Conservation (phyloP, 2,113 vertebrate species). For the Paedocypris sp. region DNA sequence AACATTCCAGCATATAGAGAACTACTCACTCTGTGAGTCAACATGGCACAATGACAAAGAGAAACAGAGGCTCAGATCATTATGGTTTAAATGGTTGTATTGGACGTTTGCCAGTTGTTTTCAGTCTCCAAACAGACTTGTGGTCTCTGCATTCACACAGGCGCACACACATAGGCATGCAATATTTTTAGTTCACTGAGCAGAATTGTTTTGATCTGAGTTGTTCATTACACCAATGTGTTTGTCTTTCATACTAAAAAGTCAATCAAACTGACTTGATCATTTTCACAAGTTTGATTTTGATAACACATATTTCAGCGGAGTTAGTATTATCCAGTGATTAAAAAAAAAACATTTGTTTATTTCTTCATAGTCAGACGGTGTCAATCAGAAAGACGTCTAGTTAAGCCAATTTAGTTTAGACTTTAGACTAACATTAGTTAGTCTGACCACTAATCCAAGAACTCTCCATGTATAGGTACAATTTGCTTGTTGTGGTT, state of each 20-base stretch:
- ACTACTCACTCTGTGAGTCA: slow-evolving; percentile 45
- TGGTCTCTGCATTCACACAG: slow-evolving; percentile 39
- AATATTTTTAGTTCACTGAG: background rate
- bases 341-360: too few relatives aligned
- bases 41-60: slow-evolving; percentile 40
- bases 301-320: too few relatives aligned
- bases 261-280: background rate
- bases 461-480: too few relatives aligned
- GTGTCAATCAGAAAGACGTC: too few relatives aligned
- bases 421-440: too few relatives aligned
- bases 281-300: background rate
- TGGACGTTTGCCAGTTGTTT: slow-evolving; percentile 42
- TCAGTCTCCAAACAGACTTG: slow-evolving; percentile 36
- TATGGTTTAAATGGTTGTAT: slow-evolving; percentile 48
- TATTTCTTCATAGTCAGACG: too few relatives aligned
- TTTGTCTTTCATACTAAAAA: background rate
- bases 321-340: too few relatives aligned
- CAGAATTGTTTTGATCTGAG: background rate
- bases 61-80: slow-evolving; percentile 34
- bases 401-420: too few relatives aligned
- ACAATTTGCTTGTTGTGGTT: too few relatives aligned
- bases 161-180: background rate
- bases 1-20: slow-evolving; percentile 52
- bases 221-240: background rate
- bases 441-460: too few relatives aligned